Percentiles rank a stretch among this genome's conserved stretches.
These are phyloP conservation scores for Brenthis ino DNA, from an alignment of 2,888 invertebrate genomes.

Conservation along the genomic window DNA sequence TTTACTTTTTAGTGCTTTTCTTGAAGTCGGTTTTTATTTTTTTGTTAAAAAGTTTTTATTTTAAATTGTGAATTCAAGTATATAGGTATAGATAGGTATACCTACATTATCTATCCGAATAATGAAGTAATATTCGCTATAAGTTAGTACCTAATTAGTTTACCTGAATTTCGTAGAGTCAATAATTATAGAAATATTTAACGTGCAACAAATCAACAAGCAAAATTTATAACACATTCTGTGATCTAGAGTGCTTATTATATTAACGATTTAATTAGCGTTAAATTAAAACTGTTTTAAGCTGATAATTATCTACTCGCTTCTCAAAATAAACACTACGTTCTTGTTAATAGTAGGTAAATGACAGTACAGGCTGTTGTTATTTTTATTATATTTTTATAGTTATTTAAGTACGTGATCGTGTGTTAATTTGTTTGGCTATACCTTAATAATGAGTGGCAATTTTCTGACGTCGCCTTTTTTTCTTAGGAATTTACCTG, in stretches of 20 bases:
- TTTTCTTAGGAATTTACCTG: no score
- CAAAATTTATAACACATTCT: constrained; percentile 26
- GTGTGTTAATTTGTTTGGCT: no score
- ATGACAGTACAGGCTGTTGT: constrained; percentile 20
- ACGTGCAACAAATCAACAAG: background rate
- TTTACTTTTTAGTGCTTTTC: no score
- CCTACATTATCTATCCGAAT: background rate
- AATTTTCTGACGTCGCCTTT: no score
- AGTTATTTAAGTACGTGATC: no score
- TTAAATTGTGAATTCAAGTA: no score
- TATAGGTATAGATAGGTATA: background rate
- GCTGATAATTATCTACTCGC: constrained; percentile 21
- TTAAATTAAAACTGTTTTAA: constrained; percentile 15
- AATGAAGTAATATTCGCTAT: background rate
- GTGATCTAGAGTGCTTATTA: constrained; percentile 50
- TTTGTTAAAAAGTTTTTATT: no score
- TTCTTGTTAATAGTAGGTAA: background rate
- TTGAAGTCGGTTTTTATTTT: no score
- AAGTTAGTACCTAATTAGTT: background rate
- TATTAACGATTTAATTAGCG: constrained; percentile 40
- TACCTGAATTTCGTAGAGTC: background rate
- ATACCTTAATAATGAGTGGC: no score
- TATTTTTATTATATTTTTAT: background rate
- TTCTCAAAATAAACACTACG: constrained; percentile 27
- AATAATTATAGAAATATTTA: constrained; percentile 11